Evolutionary conservation across 2,797 vertebrate genomes (phyloP).

Genomic region (Thaleichthys pacificus): DNA sequence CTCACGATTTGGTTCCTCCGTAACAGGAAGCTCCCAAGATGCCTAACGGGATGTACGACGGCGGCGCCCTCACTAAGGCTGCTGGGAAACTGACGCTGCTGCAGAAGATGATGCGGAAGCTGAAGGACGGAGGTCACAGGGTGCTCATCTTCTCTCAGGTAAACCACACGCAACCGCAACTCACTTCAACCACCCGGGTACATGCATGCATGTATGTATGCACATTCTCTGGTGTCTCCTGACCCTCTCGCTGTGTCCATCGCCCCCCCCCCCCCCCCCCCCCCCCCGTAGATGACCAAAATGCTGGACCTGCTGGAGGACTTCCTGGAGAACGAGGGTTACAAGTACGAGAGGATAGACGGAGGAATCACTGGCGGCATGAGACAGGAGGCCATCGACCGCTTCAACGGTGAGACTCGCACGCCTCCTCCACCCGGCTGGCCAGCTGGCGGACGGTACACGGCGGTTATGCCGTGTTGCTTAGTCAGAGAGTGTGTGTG

Average conservation of each 20-base stretch:
- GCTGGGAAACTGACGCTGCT: slow-evolving; percentile 90
- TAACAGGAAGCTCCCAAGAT: slow-evolving; percentile 95
- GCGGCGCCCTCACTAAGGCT: slow-evolving; percentile 88
- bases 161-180: background rate
- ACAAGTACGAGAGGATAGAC: slow-evolving; percentile 97
- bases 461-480: background rate
- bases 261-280: background rate
- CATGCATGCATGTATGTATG: too few relatives aligned
- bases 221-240: too few relatives aligned
- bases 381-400: slow-evolving; percentile 98
- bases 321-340: slow-evolving; percentile 95
- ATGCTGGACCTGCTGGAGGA: slow-evolving; percentile 97
- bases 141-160: slow-evolving; percentile 99
- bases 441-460: background rate
- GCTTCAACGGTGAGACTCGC: slow-evolving; percentile 85
- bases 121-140: slow-evolving; percentile 92
- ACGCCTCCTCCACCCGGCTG: background rate
- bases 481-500: background rate
- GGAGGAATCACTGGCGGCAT: slow-evolving; percentile 96
- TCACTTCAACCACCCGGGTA: too few relatives aligned
- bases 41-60: slow-evolving; percentile 98
- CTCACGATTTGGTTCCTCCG: slow-evolving; percentile 21
- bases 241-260: too few relatives aligned
- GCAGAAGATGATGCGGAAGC: slow-evolving; percentile 95
- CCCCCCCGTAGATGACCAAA: slow-evolving; percentile 89